phyloP scores from a whole-genome alignment of 2,888 invertebrate species.

The Pterostichus madidus region DNA sequence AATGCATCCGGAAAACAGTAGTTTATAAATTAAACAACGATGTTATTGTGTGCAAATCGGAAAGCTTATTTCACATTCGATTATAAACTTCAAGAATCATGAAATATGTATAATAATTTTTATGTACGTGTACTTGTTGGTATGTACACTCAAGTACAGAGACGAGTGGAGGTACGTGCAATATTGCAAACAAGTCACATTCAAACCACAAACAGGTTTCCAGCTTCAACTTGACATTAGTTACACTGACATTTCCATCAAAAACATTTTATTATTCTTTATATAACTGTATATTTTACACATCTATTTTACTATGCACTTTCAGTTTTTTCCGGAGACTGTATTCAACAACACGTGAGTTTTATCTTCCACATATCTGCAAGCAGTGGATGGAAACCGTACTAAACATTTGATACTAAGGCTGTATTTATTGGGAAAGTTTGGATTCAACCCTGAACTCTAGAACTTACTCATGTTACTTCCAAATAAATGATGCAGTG shows the following conservation, averaged over 20 bases:
- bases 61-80: constrained; percentile 38
- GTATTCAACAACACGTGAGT: too few species aligned
- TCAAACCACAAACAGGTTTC: constrained; percentile 22
- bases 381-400: too few species aligned
- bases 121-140: not conserved
- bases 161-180: not conserved
- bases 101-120: constrained; percentile 55
- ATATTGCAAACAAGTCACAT: constrained; percentile 12
- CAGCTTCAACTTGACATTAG: not conserved
- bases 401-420: too few species aligned
- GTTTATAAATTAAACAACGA: constrained; percentile 18
- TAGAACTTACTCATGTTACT: too few species aligned
- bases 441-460: too few species aligned
- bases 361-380: too few species aligned
- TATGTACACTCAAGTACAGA: constrained; percentile 5
- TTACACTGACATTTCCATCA: constrained; percentile 25
- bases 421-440: too few species aligned
- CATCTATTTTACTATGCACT: too few species aligned
- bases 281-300: too few species aligned
- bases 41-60: constrained; percentile 51
- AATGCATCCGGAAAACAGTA: constrained; percentile 7
- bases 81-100: constrained; percentile 51
- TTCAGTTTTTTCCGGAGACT: too few species aligned
- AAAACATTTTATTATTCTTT: constrained; percentile 2
- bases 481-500: too few species aligned